phyloP scores from a whole-genome alignment of 2,113 vertebrate genomes.

The Alligator sinensis region DNA sequence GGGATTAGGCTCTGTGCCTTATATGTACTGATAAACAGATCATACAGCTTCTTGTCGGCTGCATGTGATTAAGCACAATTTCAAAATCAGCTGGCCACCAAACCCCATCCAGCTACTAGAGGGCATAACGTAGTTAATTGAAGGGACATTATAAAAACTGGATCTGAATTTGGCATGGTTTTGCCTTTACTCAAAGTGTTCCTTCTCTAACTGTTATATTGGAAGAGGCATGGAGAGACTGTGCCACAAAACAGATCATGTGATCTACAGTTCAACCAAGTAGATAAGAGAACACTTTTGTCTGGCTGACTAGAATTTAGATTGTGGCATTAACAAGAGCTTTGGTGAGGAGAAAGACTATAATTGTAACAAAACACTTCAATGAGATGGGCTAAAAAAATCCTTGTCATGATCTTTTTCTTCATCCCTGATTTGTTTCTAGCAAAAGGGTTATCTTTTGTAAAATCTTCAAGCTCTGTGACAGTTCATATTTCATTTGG shows the following conservation, averaged over 20 bases:
- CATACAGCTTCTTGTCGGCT: background rate
- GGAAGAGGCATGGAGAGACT: background rate
- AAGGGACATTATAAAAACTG: background rate
- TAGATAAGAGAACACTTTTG: background rate
- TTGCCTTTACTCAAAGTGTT: background rate
- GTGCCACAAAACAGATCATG: background rate
- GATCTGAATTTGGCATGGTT: background rate
- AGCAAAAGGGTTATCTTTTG: background rate
- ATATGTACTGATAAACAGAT: background rate
- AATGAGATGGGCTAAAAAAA: background rate
- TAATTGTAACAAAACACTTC: background rate
- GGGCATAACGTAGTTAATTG: background rate
- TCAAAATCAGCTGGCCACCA: background rate
- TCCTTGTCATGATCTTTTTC: background rate
- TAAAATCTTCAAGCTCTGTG: background rate
- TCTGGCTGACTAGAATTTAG: background rate
- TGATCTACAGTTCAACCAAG: background rate
- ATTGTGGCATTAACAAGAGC: background rate
- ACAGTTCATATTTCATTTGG: background rate
- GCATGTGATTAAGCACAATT: background rate
- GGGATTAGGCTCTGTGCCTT: constrained; percentile 17
- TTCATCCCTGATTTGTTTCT: background rate
- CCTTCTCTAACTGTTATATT: background rate
- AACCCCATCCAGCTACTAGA: background rate
- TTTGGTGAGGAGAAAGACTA: background rate